A percentile compares a stretch with the other conserved stretches of the same genome.
phyloP scores from a whole-genome alignment of 2,888 invertebrate genomes.

The Mamestra brassicae region DNA sequence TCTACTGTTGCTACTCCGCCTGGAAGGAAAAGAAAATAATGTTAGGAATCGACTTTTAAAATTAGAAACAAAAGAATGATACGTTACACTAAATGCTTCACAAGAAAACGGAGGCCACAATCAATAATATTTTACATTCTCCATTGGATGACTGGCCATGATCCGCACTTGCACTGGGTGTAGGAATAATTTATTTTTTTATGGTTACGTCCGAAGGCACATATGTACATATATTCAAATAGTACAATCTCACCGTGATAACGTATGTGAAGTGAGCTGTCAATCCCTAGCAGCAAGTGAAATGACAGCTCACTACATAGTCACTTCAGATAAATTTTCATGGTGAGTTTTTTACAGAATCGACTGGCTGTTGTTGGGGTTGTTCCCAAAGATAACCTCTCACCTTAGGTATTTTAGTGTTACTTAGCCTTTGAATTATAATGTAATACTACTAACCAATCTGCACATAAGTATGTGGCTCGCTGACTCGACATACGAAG shows the following conservation, averaged over 20 bases:
- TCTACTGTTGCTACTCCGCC: constrained; percentile 92
- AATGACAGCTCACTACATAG: too few species aligned
- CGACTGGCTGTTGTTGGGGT: too few species aligned
- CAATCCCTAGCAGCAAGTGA: too few species aligned
- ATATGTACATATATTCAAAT: too few species aligned
- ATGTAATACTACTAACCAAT: constrained; percentile 83
- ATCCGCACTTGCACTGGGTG: neutral
- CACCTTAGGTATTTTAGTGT: neutral
- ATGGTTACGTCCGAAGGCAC: too few species aligned
- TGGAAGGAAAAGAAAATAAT: constrained; percentile 52
- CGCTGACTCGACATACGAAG: constrained; percentile 95
- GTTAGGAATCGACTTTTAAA: neutral
- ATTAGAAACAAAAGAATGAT: neutral
- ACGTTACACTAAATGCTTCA: too few species aligned
- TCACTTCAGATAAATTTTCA: too few species aligned
- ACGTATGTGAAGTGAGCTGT: too few species aligned
- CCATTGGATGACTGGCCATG: neutral
- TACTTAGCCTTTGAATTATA: neutral
- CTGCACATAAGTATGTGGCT: constrained; percentile 94
- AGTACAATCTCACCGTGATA: too few species aligned
- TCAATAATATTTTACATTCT: neutral
- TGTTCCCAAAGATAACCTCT: neutral
- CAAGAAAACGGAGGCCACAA: neutral
- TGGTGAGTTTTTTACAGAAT: too few species aligned
- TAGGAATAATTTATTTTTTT: too few species aligned